Percentiles rank a stretch among this genome's conserved stretches.
phyloP scores from a whole-genome alignment of 2,888 invertebrate genomes.

The Archips crataeganus region DNA sequence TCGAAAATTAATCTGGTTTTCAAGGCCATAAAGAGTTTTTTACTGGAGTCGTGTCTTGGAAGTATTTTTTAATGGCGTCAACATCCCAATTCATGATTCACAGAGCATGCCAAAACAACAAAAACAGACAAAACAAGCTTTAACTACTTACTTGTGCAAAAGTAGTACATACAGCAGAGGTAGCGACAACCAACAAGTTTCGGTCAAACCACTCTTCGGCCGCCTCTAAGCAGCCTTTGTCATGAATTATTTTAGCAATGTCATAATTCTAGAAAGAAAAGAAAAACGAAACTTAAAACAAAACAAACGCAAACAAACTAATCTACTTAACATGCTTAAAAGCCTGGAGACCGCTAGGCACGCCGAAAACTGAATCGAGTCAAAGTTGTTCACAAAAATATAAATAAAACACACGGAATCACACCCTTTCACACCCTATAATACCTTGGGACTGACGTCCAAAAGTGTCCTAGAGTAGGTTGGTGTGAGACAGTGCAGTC shows the following conservation, averaged over 20 bases:
- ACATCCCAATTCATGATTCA: background rate
- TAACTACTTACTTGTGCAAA: slow-evolving; percentile 94
- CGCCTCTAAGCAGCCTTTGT: slow-evolving; percentile 97
- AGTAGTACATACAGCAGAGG: slow-evolving; percentile 94
- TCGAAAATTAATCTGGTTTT: no score
- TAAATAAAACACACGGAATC: background rate
- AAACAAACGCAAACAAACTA: slow-evolving; percentile 30
- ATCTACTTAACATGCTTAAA: background rate
- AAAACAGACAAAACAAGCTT: slow-evolving; percentile 52
- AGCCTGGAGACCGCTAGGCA: background rate
- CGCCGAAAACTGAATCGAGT: background rate
- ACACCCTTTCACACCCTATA: no score
- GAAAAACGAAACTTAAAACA: slow-evolving; percentile 60
- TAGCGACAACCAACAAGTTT: slow-evolving; percentile 97
- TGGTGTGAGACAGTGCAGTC: no score
- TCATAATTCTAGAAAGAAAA: slow-evolving; percentile 90
- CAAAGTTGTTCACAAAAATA: background rate
- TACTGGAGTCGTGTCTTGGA: no score
- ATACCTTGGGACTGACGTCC: no score
- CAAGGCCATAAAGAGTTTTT: no score
- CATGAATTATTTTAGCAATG: slow-evolving; percentile 93
- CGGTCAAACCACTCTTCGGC: slow-evolving; percentile 98
- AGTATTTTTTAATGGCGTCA: no score
- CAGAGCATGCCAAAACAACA: slow-evolving; percentile 1
- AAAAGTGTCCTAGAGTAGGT: no score